Conservation (phyloP, 2,888 invertebrate genomes). For the Hirudinaria manillensis region DNA sequence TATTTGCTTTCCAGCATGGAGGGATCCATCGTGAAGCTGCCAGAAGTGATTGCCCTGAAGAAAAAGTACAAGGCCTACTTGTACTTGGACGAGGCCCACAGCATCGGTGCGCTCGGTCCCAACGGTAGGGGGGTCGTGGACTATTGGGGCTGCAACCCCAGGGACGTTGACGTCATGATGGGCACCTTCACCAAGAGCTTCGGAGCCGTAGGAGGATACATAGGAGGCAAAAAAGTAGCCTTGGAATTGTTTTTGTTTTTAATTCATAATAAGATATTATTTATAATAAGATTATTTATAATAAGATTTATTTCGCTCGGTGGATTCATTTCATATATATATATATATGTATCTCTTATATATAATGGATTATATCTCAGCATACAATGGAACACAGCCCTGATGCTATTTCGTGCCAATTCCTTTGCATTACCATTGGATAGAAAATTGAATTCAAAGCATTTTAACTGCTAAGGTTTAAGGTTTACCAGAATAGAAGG, state of each 20-base stretch:
- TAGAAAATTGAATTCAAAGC: no score
- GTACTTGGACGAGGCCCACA: slow-evolving; percentile 96
- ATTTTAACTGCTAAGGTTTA: no score
- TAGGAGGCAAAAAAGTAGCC: slow-evolving; percentile 76
- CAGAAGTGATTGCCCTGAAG: slow-evolving; percentile 80
- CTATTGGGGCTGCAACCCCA: slow-evolving; percentile 73
- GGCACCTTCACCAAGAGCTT: slow-evolving; percentile 99
- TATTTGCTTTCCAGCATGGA: slow-evolving; percentile 70
- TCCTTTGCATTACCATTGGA: no score
- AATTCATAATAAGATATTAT: background rate
- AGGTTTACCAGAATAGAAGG: no score
- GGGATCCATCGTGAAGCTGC: slow-evolving; percentile 84
- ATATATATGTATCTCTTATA: no score
- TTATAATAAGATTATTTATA: background rate
- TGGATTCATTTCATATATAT: background rate
- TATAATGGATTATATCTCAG: no score
- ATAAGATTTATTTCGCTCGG: background rate
- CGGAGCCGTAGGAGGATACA: slow-evolving; percentile 91
- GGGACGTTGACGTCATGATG: slow-evolving; percentile 84
- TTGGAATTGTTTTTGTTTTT: background rate
- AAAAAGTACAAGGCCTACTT: slow-evolving; percentile 88
- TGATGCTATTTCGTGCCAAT: no score
- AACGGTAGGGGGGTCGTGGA: slow-evolving; percentile 81
- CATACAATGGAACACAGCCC: no score
- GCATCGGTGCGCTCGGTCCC: slow-evolving; percentile 85